Conservation (phyloP, 53 echinoderm and acorn worm genomes). For the Henricia sp. region DNA sequence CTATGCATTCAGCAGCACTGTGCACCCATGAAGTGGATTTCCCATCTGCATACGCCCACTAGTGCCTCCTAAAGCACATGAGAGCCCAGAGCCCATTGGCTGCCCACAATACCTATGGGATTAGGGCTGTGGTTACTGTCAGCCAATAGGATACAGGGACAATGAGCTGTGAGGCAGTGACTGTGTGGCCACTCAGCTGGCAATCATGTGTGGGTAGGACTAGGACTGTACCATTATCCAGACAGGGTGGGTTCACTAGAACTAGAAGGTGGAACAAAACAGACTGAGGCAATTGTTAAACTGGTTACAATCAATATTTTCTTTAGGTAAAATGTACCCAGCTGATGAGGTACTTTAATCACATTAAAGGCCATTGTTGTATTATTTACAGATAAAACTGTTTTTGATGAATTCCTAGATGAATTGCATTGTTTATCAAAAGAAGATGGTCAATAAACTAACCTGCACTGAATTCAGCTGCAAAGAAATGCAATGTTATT, state of each 20-base stretch:
- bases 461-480: too few relatives aligned
- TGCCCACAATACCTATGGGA: constrained; percentile 32
- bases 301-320: too few relatives aligned
- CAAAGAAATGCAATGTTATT: too few relatives aligned
- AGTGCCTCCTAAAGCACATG: not conserved
- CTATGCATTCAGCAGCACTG: not conserved
- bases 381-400: too few relatives aligned
- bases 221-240: constrained; percentile 52
- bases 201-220: constrained; percentile 57
- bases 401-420: too few relatives aligned
- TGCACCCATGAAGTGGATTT: constrained; percentile 25
- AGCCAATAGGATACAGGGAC: constrained; percentile 32
- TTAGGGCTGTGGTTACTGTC: not conserved
- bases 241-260: constrained; percentile 55
- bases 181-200: constrained; percentile 58
- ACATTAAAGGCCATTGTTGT: too few relatives aligned
- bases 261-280: too few relatives aligned
- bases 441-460: too few relatives aligned
- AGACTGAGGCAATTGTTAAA: too few relatives aligned
- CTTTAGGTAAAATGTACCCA: too few relatives aligned
- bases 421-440: too few relatives aligned
- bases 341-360: too few relatives aligned
- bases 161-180: constrained; percentile 49
- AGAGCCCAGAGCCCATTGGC: constrained; percentile 33
- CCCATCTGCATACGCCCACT: constrained; percentile 60